These are phyloP conservation scores for Champsocephalus gunnari DNA, from an alignment of 2,797 vertebrate genomes.

Conservation along the genomic window DNA sequence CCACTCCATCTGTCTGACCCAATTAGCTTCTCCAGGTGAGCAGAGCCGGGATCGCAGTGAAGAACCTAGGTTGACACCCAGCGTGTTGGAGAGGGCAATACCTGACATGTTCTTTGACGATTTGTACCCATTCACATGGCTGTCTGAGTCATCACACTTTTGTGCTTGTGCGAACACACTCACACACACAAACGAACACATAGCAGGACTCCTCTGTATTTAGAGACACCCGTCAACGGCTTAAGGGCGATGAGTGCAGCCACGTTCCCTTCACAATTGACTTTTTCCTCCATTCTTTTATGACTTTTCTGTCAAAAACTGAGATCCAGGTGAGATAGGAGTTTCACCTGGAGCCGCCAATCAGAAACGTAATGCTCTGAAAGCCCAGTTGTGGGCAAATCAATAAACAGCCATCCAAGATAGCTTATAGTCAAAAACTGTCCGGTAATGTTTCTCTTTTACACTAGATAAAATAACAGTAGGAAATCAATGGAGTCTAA, in stretches of 20 bases:
- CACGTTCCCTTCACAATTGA: slow-evolving; percentile 13
- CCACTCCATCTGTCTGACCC: slow-evolving; percentile 74
- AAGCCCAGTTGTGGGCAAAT: slow-evolving; percentile 60
- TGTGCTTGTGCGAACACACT: neutral
- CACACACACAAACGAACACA: neutral
- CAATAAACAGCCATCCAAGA: slow-evolving; percentile 51
- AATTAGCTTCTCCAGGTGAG: slow-evolving; percentile 74
- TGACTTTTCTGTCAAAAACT: slow-evolving; percentile 44
- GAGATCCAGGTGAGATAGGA: slow-evolving; percentile 61
- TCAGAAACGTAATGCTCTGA: slow-evolving; percentile 56
- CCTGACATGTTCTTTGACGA: slow-evolving; percentile 63
- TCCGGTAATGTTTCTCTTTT: slow-evolving; percentile 53
- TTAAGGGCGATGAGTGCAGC: slow-evolving; percentile 30
- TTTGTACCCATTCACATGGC: slow-evolving; percentile 37
- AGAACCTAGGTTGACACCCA: slow-evolving; percentile 63
- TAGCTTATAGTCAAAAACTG: slow-evolving; percentile 34
- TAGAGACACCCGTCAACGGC: slow-evolving; percentile 57
- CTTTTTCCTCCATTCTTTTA: slow-evolving; percentile 23
- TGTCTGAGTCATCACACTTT: slow-evolving; percentile 16
- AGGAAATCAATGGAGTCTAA: slow-evolving; percentile 58
- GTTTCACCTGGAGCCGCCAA: slow-evolving; percentile 52
- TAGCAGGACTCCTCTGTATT: slow-evolving; percentile 28
- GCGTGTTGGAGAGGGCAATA: slow-evolving; percentile 39
- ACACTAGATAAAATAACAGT: slow-evolving; percentile 56
- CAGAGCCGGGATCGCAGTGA: slow-evolving; percentile 41